Conservation (phyloP, 2,888 invertebrate species). For the Taphrorychus bicolor region DNA sequence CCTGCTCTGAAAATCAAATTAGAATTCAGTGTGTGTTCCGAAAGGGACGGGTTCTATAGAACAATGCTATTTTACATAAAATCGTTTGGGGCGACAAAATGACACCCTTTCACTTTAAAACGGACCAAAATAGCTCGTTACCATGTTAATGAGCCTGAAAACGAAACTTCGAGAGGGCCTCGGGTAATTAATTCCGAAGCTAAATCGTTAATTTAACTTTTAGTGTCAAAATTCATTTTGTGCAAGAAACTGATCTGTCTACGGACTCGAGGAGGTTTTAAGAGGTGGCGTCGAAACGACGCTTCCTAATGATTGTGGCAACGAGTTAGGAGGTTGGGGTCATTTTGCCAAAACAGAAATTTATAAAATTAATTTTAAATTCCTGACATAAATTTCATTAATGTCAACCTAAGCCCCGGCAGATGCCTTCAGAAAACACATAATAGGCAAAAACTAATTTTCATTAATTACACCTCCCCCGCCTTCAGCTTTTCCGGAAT, state of each 20-base stretch:
- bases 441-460: conserved; percentile 1
- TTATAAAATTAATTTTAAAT: neutral
- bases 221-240: neutral
- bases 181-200: neutral
- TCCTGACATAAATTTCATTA: neutral
- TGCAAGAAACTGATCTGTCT: neutral
- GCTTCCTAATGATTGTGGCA: too few species aligned
- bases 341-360: conserved; percentile 1
- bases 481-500: neutral
- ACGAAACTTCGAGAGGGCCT: neutral
- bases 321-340: too few species aligned
- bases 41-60: neutral
- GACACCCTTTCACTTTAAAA: conserved; percentile 3
- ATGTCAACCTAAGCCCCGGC: neutral
- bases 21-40: neutral
- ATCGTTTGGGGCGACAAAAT: conserved; percentile 1
- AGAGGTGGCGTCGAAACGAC: too few species aligned
- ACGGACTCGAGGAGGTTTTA: neutral
- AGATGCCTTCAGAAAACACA: neutral
- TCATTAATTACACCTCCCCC: conserved; percentile 1
- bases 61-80: neutral
- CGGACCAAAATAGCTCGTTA: neutral
- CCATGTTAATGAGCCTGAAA: neutral
- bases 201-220: conserved; percentile 1
- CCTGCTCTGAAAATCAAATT: conserved; percentile 57